Evolutionary conservation across 2,113 vertebrate species (phyloP), one percentile per base, ranked within the genome.

Genomic region (Rhinolophus ferrumequinum): DNA sequence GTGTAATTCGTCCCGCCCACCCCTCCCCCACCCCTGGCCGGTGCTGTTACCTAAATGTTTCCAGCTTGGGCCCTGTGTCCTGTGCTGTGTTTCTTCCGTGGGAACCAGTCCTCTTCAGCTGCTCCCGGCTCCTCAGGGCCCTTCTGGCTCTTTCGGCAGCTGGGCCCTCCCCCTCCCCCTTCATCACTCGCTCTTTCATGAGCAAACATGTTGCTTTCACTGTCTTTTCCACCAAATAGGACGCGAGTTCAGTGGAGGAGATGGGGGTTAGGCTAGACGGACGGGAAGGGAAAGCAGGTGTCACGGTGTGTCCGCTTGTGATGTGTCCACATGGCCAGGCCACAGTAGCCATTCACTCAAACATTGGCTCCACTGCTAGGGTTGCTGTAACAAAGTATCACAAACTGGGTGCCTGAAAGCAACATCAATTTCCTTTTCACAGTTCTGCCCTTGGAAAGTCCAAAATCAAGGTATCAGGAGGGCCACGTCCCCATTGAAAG

Each of bases 81-180:
- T 21, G 30, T 21, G 3, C 64, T 13, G 1, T 10, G 26, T 22
- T n/a, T 8, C 56, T 64, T 33, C 81, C 33, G 52, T 6, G 13
- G 38, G 54, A 47, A 56, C 6, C 10, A 0, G n/a, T 15, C 16
- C 9, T 30, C 18, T 26, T 64, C 30, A 1, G 26, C 7, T 16
- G 26, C 26, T 30, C 83, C 9, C 4, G 83, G 52, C 24, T 41
- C 14, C 2, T 50, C 18, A 0, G 33, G 0, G 1, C 1, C 8
- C 41, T 33, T 22, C 2, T 3, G 30, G 10, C 76, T 88, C 24
- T 21, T 54, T 30, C 38, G 7, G 8, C 64, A 41, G 14, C 26
- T 0, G 14, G 52, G 16, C 10, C 24, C 33, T 2, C 18, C 30
- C 28, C 9, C n/a, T n/a, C 2, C 4, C 0, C 5, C 44, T 14